phyloP scores from a whole-genome alignment of 2,888 invertebrate species.

The Oxyscelio sp. region DNA sequence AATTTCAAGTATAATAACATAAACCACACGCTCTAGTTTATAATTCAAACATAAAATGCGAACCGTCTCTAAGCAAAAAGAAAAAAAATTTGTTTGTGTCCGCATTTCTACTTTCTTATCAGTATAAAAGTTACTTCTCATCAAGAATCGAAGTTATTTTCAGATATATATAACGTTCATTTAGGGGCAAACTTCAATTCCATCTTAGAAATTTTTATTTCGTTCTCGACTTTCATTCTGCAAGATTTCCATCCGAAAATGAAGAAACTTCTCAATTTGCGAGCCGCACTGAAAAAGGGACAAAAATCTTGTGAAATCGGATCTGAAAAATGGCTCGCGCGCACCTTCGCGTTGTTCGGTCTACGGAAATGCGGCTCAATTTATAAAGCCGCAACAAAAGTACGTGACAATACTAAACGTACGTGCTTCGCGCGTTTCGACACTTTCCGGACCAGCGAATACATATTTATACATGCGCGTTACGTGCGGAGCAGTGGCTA shows the following conservation, averaged over 20 bases:
- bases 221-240: conserved; percentile 57
- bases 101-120: too few relatives aligned
- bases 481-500: conserved; percentile 50
- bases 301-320: conserved; percentile 42
- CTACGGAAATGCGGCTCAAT: conserved; percentile 82
- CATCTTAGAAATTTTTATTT: conserved; percentile 48
- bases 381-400: conserved; percentile 84
- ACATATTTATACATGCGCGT: conserved; percentile 73
- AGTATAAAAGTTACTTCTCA: too few relatives aligned
- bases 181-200: conserved; percentile 11
- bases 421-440: conserved; percentile 81
- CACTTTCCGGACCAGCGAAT: conserved; percentile 76
- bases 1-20: too few relatives aligned
- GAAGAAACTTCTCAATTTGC: conserved; percentile 59
- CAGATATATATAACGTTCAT: background rate
- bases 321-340: conserved; percentile 65
- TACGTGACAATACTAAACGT: conserved; percentile 85
- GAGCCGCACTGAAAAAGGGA: conserved; percentile 29
- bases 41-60: too few relatives aligned
- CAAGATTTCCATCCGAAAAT: conserved; percentile 53
- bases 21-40: too few relatives aligned
- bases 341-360: conserved; percentile 40
- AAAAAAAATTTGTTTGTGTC: too few relatives aligned
- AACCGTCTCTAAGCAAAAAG: too few relatives aligned
- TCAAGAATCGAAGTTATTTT: too few relatives aligned